Conservation (phyloP, 2,797 vertebrate genomes). For the Arctocebus calabarensis region DNA sequence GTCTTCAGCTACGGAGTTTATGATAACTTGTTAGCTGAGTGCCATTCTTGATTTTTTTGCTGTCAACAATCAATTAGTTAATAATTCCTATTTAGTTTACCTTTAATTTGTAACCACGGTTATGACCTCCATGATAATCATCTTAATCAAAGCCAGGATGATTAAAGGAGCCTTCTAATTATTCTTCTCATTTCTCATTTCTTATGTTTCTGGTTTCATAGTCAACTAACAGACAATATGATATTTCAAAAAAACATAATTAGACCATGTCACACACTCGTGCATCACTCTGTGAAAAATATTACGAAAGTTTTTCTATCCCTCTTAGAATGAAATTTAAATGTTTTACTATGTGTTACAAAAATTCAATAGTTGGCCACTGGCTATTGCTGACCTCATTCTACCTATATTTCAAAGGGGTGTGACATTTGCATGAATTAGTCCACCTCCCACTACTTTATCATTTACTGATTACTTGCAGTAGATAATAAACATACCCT, state of each 20-base stretch:
- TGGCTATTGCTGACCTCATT: not conserved
- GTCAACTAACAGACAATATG: not conserved
- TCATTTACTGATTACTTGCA: not conserved
- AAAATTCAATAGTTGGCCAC: not conserved
- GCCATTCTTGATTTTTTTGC: not conserved
- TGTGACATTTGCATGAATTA: not conserved
- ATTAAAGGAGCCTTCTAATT: not conserved
- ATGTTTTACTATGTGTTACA: not conserved
- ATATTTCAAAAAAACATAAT: not conserved
- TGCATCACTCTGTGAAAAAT: not conserved
- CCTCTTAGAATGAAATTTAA: not conserved
- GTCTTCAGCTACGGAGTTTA: not conserved
- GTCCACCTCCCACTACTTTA: not conserved
- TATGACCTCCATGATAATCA: not conserved
- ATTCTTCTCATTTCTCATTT: not conserved
- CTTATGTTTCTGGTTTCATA: not conserved
- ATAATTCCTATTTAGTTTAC: not conserved
- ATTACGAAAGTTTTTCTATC: not conserved
- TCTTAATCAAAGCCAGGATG: not conserved
- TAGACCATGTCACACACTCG: not conserved
- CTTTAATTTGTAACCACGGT: not conserved
- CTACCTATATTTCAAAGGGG: not conserved
- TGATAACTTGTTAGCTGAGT: not conserved
- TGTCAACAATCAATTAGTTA: not conserved
- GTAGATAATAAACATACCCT: not conserved